Conservation (phyloP, 2,888 invertebrate genomes). For the Clepsis dumicolana region DNA sequence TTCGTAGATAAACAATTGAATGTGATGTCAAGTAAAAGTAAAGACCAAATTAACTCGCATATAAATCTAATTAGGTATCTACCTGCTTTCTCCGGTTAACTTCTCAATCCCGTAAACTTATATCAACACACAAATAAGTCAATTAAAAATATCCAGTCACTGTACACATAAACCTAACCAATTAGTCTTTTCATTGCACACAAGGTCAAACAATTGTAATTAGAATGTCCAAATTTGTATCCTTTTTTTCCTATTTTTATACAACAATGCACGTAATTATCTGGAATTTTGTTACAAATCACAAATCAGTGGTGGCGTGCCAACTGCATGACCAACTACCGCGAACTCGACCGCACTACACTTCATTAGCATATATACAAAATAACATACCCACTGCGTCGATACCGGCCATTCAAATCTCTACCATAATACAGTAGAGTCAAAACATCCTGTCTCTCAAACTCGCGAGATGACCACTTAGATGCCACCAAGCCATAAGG, state of each 20-base stretch:
- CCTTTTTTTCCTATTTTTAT: background rate
- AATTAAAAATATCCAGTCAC: conserved; percentile 44
- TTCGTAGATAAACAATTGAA: background rate
- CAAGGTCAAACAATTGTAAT: background rate
- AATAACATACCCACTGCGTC: conserved; percentile 71
- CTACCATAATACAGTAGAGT: conserved; percentile 52
- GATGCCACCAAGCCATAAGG: conserved; percentile 48
- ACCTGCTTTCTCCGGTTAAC: conserved; percentile 64
- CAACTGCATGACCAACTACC: conserved; percentile 81
- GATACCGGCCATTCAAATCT: conserved; percentile 51
- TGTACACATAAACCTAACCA: conserved; percentile 41
- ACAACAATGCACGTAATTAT: conserved; percentile 31
- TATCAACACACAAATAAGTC: conserved; percentile 37
- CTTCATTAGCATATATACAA: conserved; percentile 82
- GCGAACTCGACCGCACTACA: conserved; percentile 79
- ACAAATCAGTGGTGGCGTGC: conserved; percentile 79
- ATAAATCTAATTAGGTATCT: conserved; percentile 44
- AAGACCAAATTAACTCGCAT: background rate
- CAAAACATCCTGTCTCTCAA: conserved; percentile 59
- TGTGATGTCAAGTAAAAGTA: background rate
- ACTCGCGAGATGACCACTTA: conserved; percentile 46
- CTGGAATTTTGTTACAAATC: conserved; percentile 64
- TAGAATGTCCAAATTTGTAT: background rate
- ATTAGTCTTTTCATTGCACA: conserved; percentile 10
- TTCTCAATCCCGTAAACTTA: conserved; percentile 66